Evolutionary conservation across 2,113 vertebrate species (phyloP).

Genomic region (Platysternon megacephalum): DNA sequence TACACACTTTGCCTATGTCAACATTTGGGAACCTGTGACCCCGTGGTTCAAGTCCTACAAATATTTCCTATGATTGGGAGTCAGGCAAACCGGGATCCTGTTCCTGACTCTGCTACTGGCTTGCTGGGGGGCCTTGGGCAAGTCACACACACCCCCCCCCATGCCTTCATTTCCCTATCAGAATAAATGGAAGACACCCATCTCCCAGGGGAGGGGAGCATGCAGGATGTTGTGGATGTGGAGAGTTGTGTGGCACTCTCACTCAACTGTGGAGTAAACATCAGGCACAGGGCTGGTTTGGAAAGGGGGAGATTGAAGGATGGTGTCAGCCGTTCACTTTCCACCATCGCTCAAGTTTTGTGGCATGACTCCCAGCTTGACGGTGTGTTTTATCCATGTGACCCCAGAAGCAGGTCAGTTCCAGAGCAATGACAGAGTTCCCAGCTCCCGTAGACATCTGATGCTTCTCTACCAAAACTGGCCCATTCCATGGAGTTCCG

Average conservation of each 20-base stretch:
- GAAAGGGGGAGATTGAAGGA: not conserved
- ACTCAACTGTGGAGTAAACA: not conserved
- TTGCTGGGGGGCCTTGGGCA: not conserved
- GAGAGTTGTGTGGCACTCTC: not conserved
- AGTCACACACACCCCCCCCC: not conserved
- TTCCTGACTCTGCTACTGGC: not conserved
- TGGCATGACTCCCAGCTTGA: not conserved
- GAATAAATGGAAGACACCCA: not conserved
- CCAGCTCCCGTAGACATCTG: accelerated
- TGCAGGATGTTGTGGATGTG: not conserved
- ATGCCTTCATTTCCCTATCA: not conserved
- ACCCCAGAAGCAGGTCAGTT: not conserved
- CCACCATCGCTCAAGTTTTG: not conserved
- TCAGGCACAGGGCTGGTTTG: not conserved
- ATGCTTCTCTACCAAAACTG: not conserved
- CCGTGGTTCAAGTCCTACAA: not conserved
- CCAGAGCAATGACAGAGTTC: accelerated
- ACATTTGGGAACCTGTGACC: not conserved
- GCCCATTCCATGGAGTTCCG: not conserved
- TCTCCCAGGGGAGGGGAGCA: not conserved
- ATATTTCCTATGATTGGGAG: not conserved
- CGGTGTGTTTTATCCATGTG: not conserved
- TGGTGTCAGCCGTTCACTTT: not conserved
- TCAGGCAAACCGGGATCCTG: not conserved
- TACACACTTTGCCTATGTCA: not conserved